Evolutionary conservation across 2,888 invertebrate species (phyloP).

Genomic region (Apodemia mormo): DNA sequence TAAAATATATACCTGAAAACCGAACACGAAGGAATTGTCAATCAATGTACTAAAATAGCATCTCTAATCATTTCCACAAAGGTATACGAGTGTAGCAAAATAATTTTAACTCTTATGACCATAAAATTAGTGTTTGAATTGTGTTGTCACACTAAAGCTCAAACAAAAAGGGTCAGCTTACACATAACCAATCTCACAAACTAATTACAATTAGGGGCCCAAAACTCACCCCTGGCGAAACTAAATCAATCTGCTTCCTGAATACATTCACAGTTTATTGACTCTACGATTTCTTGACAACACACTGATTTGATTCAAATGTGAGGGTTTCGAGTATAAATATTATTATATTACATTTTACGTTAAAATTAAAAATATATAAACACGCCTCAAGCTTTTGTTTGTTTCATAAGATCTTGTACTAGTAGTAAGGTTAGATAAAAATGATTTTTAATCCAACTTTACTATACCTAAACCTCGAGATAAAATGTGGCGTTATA

Average conservation of each 20-base stretch:
- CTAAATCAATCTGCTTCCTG: slow-evolving; percentile 17
- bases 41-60: not conserved
- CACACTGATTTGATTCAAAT: not conserved
- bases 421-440: too few species aligned
- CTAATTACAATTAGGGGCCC: slow-evolving; percentile 11
- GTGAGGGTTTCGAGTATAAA: too few species aligned
- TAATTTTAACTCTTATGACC: not conserved
- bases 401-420: too few species aligned
- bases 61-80: not conserved
- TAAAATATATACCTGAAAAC: not conserved
- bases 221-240: slow-evolving; percentile 13
- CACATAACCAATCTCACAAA: slow-evolving; percentile 14
- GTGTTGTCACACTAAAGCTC: not conserved
- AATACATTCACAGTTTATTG: slow-evolving; percentile 12
- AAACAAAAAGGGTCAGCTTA: slow-evolving; percentile 10
- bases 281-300: not conserved
- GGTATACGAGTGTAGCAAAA: not conserved
- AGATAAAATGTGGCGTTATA: too few species aligned
- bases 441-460: too few species aligned
- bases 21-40: not conserved
- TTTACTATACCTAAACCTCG: too few species aligned
- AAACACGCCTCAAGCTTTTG: too few species aligned
- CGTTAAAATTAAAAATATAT: too few species aligned
- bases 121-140: not conserved
- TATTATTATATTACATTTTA: too few species aligned